Conservation (phyloP, 2,888 invertebrate genomes). For the Drosophila paranaensis region DNA sequence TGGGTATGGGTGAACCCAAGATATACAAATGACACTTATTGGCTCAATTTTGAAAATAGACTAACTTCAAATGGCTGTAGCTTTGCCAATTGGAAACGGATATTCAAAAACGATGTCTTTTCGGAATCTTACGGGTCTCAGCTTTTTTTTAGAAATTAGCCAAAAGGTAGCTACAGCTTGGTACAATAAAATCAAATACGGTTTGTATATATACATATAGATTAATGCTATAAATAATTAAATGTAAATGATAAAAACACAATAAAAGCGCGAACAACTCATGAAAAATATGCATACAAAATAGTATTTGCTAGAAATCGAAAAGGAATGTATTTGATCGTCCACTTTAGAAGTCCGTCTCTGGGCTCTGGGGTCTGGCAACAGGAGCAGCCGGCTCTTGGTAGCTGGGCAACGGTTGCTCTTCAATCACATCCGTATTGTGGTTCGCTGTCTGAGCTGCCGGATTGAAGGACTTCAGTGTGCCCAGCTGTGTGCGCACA, state of each 20-base stretch:
- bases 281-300: neutral
- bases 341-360: conserved; percentile 80
- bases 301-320: conserved; percentile 10
- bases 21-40: neutral
- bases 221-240: conserved; percentile 47
- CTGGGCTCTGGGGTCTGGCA: conserved; percentile 81
- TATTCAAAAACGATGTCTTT: neutral
- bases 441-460: conserved; percentile 26
- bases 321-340: conserved; percentile 11
- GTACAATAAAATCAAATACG: neutral
- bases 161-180: neutral
- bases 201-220: neutral
- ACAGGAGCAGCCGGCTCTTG: conserved; percentile 17
- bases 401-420: conserved; percentile 3
- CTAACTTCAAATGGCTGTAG: neutral
- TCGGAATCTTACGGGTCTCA: neutral
- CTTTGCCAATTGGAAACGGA: neutral
- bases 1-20: neutral
- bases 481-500: conserved; percentile 80
- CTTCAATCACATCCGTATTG: conserved; percentile 11
- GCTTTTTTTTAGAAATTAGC: neutral
- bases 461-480: conserved; percentile 80
- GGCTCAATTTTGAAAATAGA: neutral
- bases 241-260: conserved; percentile 34
- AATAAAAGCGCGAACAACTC: conserved; percentile 2